Percentiles rank a stretch among this genome's conserved stretches.
phyloP scores from a whole-genome alignment of 2,797 vertebrate species.

The Botia almorhae region DNA sequence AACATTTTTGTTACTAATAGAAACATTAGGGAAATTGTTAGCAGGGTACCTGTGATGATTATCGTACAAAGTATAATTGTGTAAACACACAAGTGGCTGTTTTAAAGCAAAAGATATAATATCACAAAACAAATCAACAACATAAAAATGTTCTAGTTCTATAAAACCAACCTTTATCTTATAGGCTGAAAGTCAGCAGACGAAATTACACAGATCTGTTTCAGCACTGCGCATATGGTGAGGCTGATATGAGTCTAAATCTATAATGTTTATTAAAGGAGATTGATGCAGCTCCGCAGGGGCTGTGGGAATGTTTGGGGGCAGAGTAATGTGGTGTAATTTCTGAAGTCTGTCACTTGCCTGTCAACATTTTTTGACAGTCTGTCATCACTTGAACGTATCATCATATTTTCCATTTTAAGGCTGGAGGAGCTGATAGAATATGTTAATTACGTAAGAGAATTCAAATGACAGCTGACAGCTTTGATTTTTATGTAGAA shows the following conservation, averaged over 20 bases:
- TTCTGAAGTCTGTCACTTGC: conserved; percentile 43
- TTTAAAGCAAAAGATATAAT: not conserved
- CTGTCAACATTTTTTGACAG: conserved; percentile 30
- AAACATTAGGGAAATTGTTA: too few species aligned
- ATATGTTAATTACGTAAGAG: conserved; percentile 14
- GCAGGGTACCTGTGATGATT: too few species aligned
- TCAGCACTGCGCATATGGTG: conserved; percentile 4
- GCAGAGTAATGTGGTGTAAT: conserved; percentile 19
- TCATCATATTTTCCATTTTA: conserved; percentile 42
- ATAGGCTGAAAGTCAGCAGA: conserved; percentile 12
- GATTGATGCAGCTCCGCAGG: conserved; percentile 18
- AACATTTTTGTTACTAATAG: too few species aligned
- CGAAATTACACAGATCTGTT: conserved; percentile 6
- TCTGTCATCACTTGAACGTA: conserved; percentile 44
- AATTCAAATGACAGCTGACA: conserved; percentile 57
- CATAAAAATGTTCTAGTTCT: not conserved
- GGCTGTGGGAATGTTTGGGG: conserved; percentile 24
- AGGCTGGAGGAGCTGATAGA: conserved; percentile 14
- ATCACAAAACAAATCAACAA: not conserved
- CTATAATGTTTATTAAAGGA: conserved; percentile 54
- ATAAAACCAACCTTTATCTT: not conserved
- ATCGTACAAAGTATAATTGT: too few species aligned
- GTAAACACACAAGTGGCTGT: not conserved
- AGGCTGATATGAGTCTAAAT: conserved; percentile 33
- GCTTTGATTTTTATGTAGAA: conserved; percentile 39